These are phyloP conservation scores for Leptoteleia sp. DNA, from an alignment of 1,140 invertebrate species.

Conservation along the genomic window DNA sequence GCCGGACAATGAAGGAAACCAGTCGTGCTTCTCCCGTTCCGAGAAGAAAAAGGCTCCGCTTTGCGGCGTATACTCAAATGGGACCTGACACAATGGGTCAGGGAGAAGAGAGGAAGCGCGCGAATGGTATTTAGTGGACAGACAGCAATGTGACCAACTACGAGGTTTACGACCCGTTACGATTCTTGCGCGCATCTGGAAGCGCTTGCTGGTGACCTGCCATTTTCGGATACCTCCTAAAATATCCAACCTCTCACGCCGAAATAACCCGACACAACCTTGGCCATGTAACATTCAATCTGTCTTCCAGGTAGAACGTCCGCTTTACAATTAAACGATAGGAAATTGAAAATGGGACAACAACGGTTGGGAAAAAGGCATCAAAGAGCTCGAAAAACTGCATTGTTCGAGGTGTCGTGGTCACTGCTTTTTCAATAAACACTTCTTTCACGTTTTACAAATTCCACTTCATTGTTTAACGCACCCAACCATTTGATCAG, in stretches of 20 bases:
- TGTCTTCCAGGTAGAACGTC: conserved; percentile 38
- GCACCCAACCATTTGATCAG: background rate
- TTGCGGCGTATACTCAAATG: conserved; percentile 53
- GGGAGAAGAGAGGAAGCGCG: conserved; percentile 34
- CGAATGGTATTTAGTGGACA: conserved; percentile 65
- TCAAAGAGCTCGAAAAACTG: background rate
- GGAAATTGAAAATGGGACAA: conserved; percentile 24
- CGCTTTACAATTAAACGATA: conserved; percentile 39
- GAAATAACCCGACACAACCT: conserved; percentile 46
- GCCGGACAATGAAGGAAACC: conserved; percentile 58
- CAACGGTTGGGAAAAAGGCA: conserved; percentile 7
- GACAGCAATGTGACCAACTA: conserved; percentile 75
- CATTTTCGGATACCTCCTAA: conserved; percentile 10
- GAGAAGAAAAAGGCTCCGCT: conserved; percentile 46
- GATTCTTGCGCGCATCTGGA: conserved; percentile 65
- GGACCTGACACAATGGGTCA: conserved; percentile 55
- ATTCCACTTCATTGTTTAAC: conserved; percentile 32
- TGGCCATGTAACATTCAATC: conserved; percentile 31
- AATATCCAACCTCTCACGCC: conserved; percentile 27
- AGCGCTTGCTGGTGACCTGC: conserved; percentile 36
- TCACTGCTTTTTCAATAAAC: conserved; percentile 32
- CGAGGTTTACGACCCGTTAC: conserved; percentile 66
- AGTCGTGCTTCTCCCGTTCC: conserved; percentile 43
- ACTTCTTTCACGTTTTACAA: conserved; percentile 8
- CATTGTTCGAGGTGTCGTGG: conserved; percentile 46